Evolutionary conservation across 2,797 vertebrate species (phyloP).

Genomic region (Hippoglossus hippoglossus): DNA sequence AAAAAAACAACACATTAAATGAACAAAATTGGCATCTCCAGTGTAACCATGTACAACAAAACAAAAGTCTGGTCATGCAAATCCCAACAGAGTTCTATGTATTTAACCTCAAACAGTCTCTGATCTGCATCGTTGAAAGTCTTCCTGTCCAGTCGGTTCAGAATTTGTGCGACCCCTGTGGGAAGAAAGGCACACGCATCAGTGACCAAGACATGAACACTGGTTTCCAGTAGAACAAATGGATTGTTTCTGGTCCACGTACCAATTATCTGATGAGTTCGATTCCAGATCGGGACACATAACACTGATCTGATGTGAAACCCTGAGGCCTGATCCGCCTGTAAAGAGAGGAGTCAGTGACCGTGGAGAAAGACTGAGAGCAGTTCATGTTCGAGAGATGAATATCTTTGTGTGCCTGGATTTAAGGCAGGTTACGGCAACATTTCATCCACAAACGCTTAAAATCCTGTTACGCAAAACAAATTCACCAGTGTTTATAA

Average conservation of each 20-base stretch:
- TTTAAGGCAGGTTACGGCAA: background rate
- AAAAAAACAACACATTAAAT: background rate
- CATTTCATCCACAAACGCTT: background rate
- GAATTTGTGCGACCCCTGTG: slow-evolving; percentile 86
- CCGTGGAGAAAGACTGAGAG: background rate
- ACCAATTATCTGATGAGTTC: slow-evolving; percentile 88
- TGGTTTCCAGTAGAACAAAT: slow-evolving; percentile 9
- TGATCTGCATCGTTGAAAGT: slow-evolving; percentile 88
- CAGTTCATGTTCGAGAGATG: background rate
- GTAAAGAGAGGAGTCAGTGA: slow-evolving; percentile 19
- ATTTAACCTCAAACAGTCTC: slow-evolving; percentile 85
- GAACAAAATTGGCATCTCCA: background rate
- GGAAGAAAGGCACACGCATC: slow-evolving; percentile 38
- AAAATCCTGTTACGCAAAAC: background rate
- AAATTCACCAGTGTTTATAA: background rate
- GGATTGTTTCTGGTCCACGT: slow-evolving; percentile 45
- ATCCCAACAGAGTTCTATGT: background rate
- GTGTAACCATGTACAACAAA: background rate
- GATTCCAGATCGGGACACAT: slow-evolving; percentile 88
- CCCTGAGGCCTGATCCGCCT: slow-evolving; percentile 87
- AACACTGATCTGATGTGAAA: slow-evolving; percentile 88
- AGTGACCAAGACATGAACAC: background rate
- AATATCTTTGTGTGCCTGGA: background rate
- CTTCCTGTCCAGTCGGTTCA: slow-evolving; percentile 87
- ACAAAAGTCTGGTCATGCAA: background rate